These are phyloP conservation scores for Proisotoma minuta DNA, from an alignment of 2,888 invertebrate genomes.

Conservation along the genomic window DNA sequence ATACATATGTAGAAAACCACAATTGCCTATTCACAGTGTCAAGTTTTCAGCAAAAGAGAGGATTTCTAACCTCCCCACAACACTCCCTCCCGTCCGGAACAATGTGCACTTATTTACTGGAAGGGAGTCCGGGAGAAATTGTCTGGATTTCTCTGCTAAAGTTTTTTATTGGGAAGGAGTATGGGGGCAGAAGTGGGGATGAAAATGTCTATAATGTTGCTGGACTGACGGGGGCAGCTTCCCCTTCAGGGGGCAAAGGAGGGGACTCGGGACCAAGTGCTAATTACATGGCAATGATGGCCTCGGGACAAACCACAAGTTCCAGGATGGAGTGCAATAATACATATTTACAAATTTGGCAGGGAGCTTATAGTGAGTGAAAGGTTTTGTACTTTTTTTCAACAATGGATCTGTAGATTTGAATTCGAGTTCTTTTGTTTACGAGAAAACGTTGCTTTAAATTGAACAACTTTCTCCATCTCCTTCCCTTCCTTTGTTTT, in stretches of 20 bases:
- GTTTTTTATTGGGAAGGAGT: constrained; percentile 65
- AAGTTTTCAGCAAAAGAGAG: constrained; percentile 48
- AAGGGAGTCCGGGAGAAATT: constrained; percentile 58
- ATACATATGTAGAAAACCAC: constrained; percentile 44
- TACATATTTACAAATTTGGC: constrained; percentile 44
- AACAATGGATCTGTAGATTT: too few relatives aligned
- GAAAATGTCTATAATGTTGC: constrained; percentile 10
- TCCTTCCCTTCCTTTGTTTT: too few relatives aligned
- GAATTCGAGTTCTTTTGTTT: too few relatives aligned
- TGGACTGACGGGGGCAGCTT: constrained; percentile 7
- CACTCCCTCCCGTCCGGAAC: constrained; percentile 50
- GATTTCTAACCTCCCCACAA: constrained; percentile 48
- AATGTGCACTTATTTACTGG: constrained; percentile 47
- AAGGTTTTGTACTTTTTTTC: too few relatives aligned
- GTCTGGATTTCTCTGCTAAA: constrained; percentile 80
- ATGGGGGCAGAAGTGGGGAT: constrained; percentile 51
- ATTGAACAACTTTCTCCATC: too few relatives aligned
- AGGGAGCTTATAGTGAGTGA: constrained; percentile 37
- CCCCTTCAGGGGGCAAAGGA: constrained; percentile 9
- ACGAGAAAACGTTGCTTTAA: too few relatives aligned
- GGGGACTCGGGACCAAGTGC: constrained; percentile 8
- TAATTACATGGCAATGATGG: background rate
- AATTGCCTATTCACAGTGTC: constrained; percentile 48
- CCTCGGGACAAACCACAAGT: background rate
- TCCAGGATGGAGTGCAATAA: constrained; percentile 40